These are phyloP conservation scores for Cryptoprocta ferox DNA, from an alignment of 2,797 vertebrate genomes.

Conservation along the genomic window DNA sequence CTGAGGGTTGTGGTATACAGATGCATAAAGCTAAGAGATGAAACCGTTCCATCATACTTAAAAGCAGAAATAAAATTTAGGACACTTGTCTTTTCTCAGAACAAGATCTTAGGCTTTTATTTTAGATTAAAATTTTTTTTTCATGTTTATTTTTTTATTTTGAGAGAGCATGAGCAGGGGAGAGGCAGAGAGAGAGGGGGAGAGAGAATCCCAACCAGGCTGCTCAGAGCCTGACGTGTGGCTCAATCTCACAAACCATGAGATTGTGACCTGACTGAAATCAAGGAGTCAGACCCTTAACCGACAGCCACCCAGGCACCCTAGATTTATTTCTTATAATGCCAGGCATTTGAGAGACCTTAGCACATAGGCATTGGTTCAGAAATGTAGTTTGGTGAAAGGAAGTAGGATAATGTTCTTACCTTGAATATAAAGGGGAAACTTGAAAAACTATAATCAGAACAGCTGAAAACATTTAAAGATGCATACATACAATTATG, in stretches of 20 bases:
- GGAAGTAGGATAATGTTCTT: slow-evolving; percentile 11
- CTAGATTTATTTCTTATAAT: neutral
- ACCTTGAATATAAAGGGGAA: neutral
- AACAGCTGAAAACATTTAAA: neutral
- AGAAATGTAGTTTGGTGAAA: neutral
- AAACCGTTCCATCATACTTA: slow-evolving; percentile 32
- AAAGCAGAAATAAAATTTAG: slow-evolving; percentile 43
- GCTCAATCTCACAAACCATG: no score
- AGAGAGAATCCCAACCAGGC: no score
- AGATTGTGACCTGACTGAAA: no score
- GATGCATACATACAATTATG: neutral
- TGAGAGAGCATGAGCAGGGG: no score
- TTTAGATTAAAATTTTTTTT: neutral
- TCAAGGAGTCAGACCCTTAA: no score
- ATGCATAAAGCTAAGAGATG: slow-evolving; percentile 20
- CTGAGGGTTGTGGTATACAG: neutral
- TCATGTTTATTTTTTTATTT: no score
- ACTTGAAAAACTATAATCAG: neutral
- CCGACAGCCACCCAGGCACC: no score
- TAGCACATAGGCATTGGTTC: slow-evolving; percentile 15
- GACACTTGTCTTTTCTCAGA: neutral
- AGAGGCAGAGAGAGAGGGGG: no score
- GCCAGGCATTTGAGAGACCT: neutral
- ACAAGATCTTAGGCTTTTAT: neutral
- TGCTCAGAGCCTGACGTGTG: no score